Evolutionary conservation across 2,797 vertebrate genomes (phyloP).

Genomic region (Atherinosoma microstoma): DNA sequence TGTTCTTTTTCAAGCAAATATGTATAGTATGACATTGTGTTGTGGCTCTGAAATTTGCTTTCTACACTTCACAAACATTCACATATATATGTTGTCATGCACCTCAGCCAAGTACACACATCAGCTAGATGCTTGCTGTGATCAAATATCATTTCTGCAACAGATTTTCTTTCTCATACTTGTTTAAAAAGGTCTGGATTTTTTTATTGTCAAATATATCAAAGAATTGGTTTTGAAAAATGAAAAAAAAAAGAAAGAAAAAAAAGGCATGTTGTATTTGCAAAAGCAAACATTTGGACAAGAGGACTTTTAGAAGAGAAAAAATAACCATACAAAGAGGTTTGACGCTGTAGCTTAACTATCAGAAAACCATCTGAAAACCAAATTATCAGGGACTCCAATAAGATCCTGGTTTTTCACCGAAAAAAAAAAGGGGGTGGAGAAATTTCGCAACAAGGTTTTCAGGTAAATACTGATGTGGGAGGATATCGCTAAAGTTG

Average conservation of each 20-base stretch:
- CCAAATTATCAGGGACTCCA: background rate
- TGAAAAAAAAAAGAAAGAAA: no score
- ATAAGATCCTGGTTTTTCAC: conserved; percentile 7
- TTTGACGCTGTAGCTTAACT: background rate
- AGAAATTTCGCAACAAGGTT: background rate
- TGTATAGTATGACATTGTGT: conserved; percentile 11
- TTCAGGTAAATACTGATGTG: background rate
- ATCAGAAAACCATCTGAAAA: background rate
- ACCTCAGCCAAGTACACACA: background rate
- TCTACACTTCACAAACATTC: conserved; percentile 16
- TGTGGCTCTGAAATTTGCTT: background rate
- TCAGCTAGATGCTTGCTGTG: conserved; percentile 11
- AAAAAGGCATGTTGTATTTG: no score
- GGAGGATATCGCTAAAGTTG: no score
- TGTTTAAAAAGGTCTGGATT: background rate
- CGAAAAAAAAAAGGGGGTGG: background rate
- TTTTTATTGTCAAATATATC: background rate
- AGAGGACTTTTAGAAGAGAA: background rate
- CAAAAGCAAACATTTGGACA: background rate
- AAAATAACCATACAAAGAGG: background rate
- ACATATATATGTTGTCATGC: background rate
- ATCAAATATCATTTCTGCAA: conserved; percentile 8
- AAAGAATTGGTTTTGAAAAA: background rate
- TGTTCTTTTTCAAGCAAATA: conserved; percentile 17
- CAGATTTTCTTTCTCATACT: background rate